Evolutionary conservation across 2,797 vertebrate species (phyloP).

Genomic region (Aeoliscus strigatus): DNA sequence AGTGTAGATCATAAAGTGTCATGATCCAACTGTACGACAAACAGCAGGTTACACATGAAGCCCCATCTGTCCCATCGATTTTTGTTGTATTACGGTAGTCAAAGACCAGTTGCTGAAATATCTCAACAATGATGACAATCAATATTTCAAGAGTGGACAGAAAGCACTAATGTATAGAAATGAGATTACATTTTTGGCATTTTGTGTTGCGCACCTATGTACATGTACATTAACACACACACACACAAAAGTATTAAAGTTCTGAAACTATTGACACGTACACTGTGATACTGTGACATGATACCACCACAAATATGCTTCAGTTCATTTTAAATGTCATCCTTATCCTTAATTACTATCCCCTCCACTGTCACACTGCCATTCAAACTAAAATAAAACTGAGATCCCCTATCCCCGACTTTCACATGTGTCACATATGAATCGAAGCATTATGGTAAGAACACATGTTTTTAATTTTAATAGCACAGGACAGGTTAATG

Average conservation of each 20-base stretch:
- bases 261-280: slow-evolving; percentile 9
- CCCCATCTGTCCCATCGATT: slow-evolving; percentile 19
- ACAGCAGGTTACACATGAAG: slow-evolving; percentile 16
- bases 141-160: slow-evolving; percentile 56
- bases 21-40: slow-evolving; percentile 3
- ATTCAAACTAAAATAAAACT: slow-evolving; percentile 21
- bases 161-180: slow-evolving; percentile 32
- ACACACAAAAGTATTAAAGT: slow-evolving; percentile 13
- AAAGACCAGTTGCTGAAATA: slow-evolving; percentile 58
- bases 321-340: slow-evolving; percentile 26
- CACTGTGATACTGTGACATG: slow-evolving; percentile 70
- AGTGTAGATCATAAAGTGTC: neutral
- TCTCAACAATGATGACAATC: slow-evolving; percentile 74
- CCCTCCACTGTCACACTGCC: slow-evolving; percentile 19
- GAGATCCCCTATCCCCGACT: slow-evolving; percentile 40
- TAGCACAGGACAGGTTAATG: slow-evolving; percentile 34
- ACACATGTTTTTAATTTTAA: slow-evolving; percentile 52
- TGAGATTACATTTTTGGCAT: slow-evolving; percentile 9
- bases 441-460: slow-evolving; percentile 40
- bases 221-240: slow-evolving; percentile 5
- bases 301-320: slow-evolving; percentile 27
- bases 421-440: slow-evolving; percentile 37
- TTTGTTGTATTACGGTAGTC: slow-evolving; percentile 40
- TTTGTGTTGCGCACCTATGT: slow-evolving; percentile 4
- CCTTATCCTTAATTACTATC: slow-evolving; percentile 24